These are phyloP conservation scores for Furcifer pardalis DNA, from an alignment of 2,797 vertebrate species.

Conservation along the genomic window DNA sequence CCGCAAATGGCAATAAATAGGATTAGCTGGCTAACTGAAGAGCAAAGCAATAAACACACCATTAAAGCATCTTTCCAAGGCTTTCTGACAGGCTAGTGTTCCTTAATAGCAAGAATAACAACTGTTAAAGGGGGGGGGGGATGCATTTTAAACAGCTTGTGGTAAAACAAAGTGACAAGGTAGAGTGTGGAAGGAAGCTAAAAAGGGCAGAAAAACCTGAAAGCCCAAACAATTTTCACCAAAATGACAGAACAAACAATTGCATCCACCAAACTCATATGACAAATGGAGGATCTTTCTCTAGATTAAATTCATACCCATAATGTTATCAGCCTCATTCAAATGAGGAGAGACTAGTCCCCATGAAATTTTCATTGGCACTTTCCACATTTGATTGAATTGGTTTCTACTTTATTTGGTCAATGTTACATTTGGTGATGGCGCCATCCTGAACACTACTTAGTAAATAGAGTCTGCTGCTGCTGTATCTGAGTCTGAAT, in stretches of 20 bases:
- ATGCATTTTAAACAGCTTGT: neutral
- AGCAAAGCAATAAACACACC: conserved; percentile 5
- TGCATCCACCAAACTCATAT: neutral
- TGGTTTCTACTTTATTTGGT: neutral
- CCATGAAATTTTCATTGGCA: neutral
- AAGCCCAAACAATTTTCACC: neutral
- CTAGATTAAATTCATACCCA: neutral
- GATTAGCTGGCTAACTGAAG: conserved; percentile 28
- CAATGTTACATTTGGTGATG: too few species aligned
- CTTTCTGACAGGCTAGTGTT: neutral
- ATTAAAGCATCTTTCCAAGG: neutral
- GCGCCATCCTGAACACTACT: too few species aligned
- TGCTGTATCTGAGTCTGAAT: too few species aligned
- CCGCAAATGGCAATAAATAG: conserved; percentile 11
- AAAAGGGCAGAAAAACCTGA: neutral
- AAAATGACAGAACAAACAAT: neutral
- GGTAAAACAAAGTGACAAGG: conserved; percentile 9
- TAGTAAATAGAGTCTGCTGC: too few species aligned
- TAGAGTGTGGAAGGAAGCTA: neutral
- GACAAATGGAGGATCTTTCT: neutral
- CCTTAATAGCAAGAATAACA: conserved; percentile 19
- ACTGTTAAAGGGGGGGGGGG: neutral
- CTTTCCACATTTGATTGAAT: neutral
- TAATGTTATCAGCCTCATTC: neutral
- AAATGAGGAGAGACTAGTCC: neutral